Conservation (phyloP, 2,888 invertebrate species). For the Plagiodera versicolora region DNA sequence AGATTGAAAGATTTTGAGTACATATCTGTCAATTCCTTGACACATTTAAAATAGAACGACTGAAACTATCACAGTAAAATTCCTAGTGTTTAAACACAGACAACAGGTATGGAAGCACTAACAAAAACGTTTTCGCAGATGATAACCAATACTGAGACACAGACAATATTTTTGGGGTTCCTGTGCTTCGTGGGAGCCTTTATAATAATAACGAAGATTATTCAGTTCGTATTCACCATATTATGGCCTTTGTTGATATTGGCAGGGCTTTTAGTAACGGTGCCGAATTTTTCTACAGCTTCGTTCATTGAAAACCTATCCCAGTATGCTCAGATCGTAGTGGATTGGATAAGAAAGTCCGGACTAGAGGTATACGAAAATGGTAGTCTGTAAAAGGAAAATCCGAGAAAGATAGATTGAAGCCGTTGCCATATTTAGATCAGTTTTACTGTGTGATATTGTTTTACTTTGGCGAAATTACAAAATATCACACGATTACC, state of each 20-base stretch:
- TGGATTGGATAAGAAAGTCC: neutral
- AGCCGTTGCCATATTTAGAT: neutral
- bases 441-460: neutral
- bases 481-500: neutral
- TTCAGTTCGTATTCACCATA: constrained; percentile 36
- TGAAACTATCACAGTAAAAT: neutral
- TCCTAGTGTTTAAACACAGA: neutral
- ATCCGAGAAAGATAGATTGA: neutral
- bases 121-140: constrained; percentile 13
- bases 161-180: constrained; percentile 31
- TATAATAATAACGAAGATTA: constrained; percentile 33
- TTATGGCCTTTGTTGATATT: constrained; percentile 36
- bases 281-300: constrained; percentile 28
- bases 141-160: constrained; percentile 28
- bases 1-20: too few relatives aligned
- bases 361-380: neutral
- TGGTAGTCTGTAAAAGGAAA: neutral
- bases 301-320: constrained; percentile 28
- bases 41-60: neutral
- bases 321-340: constrained; percentile 12
- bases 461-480: neutral
- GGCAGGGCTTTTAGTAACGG: constrained; percentile 26
- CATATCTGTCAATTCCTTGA: neutral
- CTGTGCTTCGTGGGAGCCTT: constrained; percentile 36
- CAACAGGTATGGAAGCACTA: constrained; percentile 13